A percentile compares a stretch with the other conserved stretches of the same genome.
These are phyloP conservation scores for Equus przewalskii DNA, from an alignment of 2,113 vertebrate species.

Conservation along the genomic window DNA sequence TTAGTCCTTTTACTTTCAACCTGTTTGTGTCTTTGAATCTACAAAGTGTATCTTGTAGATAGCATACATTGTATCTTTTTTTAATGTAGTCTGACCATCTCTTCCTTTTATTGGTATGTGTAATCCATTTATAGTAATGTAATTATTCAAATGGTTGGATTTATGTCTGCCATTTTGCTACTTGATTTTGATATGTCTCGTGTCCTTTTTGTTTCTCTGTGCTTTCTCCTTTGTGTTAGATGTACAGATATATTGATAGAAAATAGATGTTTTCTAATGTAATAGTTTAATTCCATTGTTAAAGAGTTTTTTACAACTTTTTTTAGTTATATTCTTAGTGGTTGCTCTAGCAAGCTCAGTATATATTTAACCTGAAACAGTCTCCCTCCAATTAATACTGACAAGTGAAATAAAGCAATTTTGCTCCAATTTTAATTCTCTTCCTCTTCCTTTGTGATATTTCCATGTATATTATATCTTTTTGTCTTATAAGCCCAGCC, in stretches of 20 bases:
- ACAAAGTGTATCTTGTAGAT: not conserved
- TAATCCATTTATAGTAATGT: constrained; percentile 4
- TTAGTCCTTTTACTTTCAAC: not conserved
- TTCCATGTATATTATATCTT: not conserved
- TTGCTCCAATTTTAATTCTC: not conserved
- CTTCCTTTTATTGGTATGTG: not conserved
- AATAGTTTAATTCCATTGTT: not conserved
- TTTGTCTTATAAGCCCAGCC: not conserved
- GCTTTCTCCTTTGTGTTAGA: not conserved
- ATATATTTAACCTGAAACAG: not conserved
- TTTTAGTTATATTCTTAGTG: not conserved
- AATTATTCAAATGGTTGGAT: not conserved
- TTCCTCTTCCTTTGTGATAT: not conserved
- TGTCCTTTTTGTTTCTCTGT: not conserved
- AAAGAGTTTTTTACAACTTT: not conserved
- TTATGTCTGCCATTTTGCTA: not conserved
- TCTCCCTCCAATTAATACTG: constrained; percentile 4
- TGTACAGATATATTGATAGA: too few species aligned
- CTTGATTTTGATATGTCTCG: not conserved
- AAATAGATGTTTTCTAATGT: not conserved
- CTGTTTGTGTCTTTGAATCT: not conserved
- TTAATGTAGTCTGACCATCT: not conserved
- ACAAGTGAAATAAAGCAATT: constrained; percentile 27
- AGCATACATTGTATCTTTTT: not conserved
- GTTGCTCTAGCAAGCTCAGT: not conserved